Evolutionary conservation across 2,888 invertebrate genomes (phyloP).

Genomic region (Acanthopleura granulata): DNA sequence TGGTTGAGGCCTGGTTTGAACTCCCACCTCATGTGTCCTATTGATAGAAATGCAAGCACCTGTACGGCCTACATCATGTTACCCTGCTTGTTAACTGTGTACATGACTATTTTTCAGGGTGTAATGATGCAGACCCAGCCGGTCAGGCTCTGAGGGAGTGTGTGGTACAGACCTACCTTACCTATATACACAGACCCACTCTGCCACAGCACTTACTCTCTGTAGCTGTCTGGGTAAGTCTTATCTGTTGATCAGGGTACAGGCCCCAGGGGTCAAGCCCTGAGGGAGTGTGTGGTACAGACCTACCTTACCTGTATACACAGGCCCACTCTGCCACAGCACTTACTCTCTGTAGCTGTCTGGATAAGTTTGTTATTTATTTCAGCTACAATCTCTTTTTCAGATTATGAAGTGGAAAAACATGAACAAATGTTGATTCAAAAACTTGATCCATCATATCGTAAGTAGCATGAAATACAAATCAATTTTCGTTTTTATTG

Average conservation of each 20-base stretch:
- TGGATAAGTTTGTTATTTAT: slow-evolving; percentile 48
- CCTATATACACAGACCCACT: slow-evolving; percentile 29
- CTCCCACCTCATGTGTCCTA: too few relatives aligned
- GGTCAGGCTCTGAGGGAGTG: slow-evolving; percentile 22
- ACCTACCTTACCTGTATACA: slow-evolving; percentile 36
- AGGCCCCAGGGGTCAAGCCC: neutral
- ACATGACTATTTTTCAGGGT: neutral
- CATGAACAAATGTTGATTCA: too few relatives aligned
- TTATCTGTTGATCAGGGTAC: neutral
- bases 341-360: slow-evolving; percentile 33
- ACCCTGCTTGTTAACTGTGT: too few relatives aligned
- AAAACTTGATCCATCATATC: too few relatives aligned
- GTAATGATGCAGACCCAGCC: neutral
- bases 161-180: slow-evolving; percentile 38
- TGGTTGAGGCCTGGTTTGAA: too few relatives aligned
- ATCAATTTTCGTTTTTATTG: too few relatives aligned
- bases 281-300: slow-evolving; percentile 34
- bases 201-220: slow-evolving; percentile 28
- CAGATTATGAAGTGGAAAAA: too few relatives aligned
- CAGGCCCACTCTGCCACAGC: slow-evolving; percentile 21
- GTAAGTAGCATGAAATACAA: too few relatives aligned
- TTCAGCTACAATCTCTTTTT: too few relatives aligned
- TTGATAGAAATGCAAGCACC: too few relatives aligned
- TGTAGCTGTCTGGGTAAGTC: slow-evolving; percentile 42
- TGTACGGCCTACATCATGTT: too few relatives aligned